phyloP scores from a whole-genome alignment of 2,888 invertebrate species.

The Cheilosia vulpina region DNA sequence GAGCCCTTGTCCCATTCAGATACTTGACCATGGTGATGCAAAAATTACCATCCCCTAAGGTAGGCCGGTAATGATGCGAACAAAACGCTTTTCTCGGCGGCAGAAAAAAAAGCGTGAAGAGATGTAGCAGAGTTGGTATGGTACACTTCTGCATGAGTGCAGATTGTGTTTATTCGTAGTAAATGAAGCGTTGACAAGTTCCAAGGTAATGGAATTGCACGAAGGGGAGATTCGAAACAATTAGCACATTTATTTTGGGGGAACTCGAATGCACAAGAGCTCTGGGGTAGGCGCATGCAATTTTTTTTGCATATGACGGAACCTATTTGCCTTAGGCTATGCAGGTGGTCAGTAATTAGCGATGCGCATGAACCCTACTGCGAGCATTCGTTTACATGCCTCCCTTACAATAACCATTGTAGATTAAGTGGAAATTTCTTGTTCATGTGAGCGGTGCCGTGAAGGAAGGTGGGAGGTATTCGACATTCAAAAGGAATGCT shows the following conservation, averaged over 20 bases:
- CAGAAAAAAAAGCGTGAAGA: constrained; percentile 40
- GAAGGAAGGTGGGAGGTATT: too few relatives aligned
- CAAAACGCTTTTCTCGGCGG: constrained; percentile 44
- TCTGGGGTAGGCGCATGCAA: not conserved
- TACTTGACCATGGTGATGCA: constrained; percentile 69
- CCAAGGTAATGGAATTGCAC: not conserved
- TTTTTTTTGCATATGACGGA: not conserved
- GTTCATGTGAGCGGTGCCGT: too few relatives aligned
- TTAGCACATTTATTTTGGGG: constrained; percentile 1
- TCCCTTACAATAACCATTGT: not conserved
- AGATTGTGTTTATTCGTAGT: constrained; percentile 44
- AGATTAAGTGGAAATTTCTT: too few relatives aligned
- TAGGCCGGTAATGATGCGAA: constrained; percentile 68
- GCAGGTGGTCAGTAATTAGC: constrained; percentile 40
- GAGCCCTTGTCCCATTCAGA: constrained; percentile 32
- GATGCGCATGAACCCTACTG: not conserved
- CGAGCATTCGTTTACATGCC: not conserved
- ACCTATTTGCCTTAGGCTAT: not conserved
- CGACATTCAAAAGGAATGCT: too few relatives aligned
- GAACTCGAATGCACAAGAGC: not conserved
- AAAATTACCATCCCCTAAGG: constrained; percentile 60
- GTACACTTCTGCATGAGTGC: constrained; percentile 45
- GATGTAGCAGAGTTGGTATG: constrained; percentile 33
- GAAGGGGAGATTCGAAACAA: not conserved
- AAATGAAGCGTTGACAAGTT: not conserved